phyloP scores from a whole-genome alignment of 2,113 vertebrate species.

The Oryzias woworae region DNA sequence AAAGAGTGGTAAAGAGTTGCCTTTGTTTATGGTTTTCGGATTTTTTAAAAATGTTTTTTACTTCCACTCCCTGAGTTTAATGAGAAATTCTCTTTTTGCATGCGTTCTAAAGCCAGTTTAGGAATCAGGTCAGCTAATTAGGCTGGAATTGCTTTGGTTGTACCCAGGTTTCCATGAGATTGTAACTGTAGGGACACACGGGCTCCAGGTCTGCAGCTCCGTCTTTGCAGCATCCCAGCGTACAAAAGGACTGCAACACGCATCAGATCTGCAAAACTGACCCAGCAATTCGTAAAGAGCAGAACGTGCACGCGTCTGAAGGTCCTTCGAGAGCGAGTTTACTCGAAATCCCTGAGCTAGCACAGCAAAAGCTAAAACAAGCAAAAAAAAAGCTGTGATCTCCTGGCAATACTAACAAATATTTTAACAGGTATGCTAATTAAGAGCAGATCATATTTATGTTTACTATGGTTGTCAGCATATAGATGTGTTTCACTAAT shows the following conservation, averaged over 20 bases:
- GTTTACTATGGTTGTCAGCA: conserved; percentile 66
- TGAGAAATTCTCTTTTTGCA: conserved; percentile 36
- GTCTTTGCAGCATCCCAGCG: conserved; percentile 22
- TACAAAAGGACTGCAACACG: conserved; percentile 14
- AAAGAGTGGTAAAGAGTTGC: conserved; percentile 8
- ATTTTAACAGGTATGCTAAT: conserved; percentile 69
- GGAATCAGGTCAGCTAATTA: conserved; percentile 76
- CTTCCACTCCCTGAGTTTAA: conserved; percentile 28
- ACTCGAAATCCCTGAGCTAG: conserved; percentile 15
- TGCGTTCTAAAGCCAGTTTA: conserved; percentile 55
- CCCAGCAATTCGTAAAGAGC: conserved; percentile 1
- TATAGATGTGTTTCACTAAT: conserved; percentile 55
- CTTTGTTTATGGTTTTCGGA: background rate
- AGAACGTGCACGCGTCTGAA: conserved; percentile 34
- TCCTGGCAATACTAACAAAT: conserved; percentile 53
- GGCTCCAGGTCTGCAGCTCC: conserved; percentile 37
- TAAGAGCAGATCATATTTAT: conserved; percentile 59
- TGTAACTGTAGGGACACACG: conserved; percentile 55
- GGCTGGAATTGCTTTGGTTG: conserved; percentile 67
- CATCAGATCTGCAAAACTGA: conserved; percentile 23
- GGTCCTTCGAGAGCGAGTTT: conserved; percentile 29
- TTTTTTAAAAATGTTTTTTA: conserved; percentile 1
- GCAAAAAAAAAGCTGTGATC: conserved; percentile 42
- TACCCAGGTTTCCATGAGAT: conserved; percentile 64
- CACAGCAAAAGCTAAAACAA: conserved; percentile 35